A percentile compares a stretch with the other conserved stretches of the same genome.
phyloP scores from a whole-genome alignment of 2,888 invertebrate species.

The Hirudinaria manillensis region DNA sequence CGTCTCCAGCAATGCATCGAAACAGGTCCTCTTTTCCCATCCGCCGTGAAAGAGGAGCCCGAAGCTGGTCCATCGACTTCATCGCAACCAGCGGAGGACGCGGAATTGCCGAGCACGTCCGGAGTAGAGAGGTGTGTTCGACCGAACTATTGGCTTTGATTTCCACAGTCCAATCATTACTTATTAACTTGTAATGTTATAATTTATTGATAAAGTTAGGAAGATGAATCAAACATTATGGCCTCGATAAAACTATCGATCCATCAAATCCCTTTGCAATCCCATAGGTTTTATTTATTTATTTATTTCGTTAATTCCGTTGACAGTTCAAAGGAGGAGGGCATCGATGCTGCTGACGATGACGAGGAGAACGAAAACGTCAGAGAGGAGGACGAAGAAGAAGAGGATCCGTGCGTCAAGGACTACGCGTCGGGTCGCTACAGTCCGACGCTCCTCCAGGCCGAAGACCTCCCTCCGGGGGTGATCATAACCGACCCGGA shows the following conservation, averaged over 20 bases:
- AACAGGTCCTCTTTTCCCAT: constrained; percentile 52
- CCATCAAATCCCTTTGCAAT: too few species aligned
- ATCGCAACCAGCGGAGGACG: constrained; percentile 2
- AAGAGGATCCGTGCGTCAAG: constrained; percentile 58
- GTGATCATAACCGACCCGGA: constrained; percentile 70
- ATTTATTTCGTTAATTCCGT: constrained; percentile 51
- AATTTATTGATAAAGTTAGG: too few species aligned
- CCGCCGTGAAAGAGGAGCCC: constrained; percentile 37
- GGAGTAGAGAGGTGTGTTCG: too few species aligned
- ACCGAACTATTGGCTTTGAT: too few species aligned
- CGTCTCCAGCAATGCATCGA: constrained; percentile 50
- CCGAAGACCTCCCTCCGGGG: constrained; percentile 67
- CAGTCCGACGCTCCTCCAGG: constrained; percentile 68
- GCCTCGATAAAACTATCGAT: too few species aligned
- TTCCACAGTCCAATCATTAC: too few species aligned
- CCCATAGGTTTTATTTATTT: too few species aligned
- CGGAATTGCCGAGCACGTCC: too few species aligned
- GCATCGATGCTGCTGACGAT: constrained; percentile 17
- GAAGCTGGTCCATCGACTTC: background rate
- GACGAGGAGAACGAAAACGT: constrained; percentile 53
- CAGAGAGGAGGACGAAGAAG: constrained; percentile 54
- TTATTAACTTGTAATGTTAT: too few species aligned
- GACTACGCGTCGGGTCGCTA: constrained; percentile 77
- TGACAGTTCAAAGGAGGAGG: constrained; percentile 36
- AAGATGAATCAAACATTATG: too few species aligned